Percentiles rank a stretch among this genome's conserved stretches.
These are phyloP conservation scores for Agelastica alni DNA, from an alignment of 2,888 invertebrate genomes.

Conservation along the genomic window DNA sequence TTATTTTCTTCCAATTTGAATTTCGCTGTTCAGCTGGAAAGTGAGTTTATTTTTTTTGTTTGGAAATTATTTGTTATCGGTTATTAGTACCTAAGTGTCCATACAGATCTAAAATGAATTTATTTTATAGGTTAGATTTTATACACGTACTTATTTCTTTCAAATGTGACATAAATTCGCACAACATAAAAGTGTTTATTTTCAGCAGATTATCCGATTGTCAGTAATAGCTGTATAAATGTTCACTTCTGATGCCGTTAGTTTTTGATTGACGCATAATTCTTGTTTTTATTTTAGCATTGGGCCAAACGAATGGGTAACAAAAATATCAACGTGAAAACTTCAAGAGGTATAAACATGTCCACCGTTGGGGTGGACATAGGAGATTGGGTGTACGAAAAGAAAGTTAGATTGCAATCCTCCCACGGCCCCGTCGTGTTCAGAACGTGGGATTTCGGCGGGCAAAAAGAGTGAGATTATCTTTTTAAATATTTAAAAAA, in stretches of 20 bases:
- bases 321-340: slow-evolving; percentile 76
- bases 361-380: slow-evolving; percentile 99
- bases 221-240: no score
- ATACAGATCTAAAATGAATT: background rate
- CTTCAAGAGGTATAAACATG: slow-evolving; percentile 77
- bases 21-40: no score
- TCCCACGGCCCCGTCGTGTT: slow-evolving; percentile 85
- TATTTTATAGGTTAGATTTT: background rate
- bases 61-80: no score
- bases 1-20: no score
- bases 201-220: no score
- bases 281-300: slow-evolving; percentile 62
- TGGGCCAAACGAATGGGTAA: slow-evolving; percentile 97
- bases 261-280: no score
- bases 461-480: slow-evolving; percentile 80
- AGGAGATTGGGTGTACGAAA: slow-evolving; percentile 92
- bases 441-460: slow-evolving; percentile 99
- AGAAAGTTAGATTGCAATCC: slow-evolving; percentile 74
- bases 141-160: background rate
- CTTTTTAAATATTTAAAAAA: no score
- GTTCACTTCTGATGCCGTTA: no score
- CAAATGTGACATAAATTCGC: no score
- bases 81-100: no score
- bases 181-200: no score
- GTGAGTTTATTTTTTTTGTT: no score